These are phyloP conservation scores for Gryon sp. DNA, from an alignment of 1,140 invertebrate genomes.

Conservation along the genomic window DNA sequence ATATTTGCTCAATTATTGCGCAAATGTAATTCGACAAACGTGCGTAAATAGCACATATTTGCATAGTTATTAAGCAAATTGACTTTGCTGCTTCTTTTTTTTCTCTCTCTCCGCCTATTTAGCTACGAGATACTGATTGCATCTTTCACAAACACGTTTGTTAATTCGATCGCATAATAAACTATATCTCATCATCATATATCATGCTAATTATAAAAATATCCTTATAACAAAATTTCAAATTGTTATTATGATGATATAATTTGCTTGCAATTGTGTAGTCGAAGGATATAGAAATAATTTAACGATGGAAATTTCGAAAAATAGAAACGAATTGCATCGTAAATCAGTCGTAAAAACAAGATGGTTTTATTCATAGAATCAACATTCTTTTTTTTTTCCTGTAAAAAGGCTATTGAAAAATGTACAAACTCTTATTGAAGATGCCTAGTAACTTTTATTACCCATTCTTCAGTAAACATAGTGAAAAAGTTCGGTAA, in stretches of 20 bases:
- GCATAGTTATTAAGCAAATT: slow-evolving; percentile 48
- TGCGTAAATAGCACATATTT: slow-evolving; percentile 47
- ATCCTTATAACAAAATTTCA: no score
- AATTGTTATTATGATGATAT: no score
- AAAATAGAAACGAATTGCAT: no score
- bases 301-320: no score
- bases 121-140: slow-evolving; percentile 18
- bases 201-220: no score
- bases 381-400: no score
- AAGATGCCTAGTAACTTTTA: slow-evolving; percentile 17
- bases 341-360: no score
- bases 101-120: neutral
- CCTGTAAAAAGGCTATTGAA: neutral
- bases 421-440: slow-evolving; percentile 13
- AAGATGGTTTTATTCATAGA: no score
- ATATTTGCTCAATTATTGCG: slow-evolving; percentile 59
- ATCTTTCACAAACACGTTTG: slow-evolving; percentile 21
- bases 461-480: slow-evolving; percentile 9
- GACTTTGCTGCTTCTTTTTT: slow-evolving; percentile 42
- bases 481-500: slow-evolving; percentile 13
- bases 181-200: no score
- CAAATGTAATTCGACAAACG: slow-evolving; percentile 40
- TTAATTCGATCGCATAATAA: no score
- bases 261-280: no score
- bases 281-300: no score